These are phyloP conservation scores for Illadopsis cleaveri DNA, from an alignment of 2,113 vertebrate species.

Conservation along the genomic window DNA sequence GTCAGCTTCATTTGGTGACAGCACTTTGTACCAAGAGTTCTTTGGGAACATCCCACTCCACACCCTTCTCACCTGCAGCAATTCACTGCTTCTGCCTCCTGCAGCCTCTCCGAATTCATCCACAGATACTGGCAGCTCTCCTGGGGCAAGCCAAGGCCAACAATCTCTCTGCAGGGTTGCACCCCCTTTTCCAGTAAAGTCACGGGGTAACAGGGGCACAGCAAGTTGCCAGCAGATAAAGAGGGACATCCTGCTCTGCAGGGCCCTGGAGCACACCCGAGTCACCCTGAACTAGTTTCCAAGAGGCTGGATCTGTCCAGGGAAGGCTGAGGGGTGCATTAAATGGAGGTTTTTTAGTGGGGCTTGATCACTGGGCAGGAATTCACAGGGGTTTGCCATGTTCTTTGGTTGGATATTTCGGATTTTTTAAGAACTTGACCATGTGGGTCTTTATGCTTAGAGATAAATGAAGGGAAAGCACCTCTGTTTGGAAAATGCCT, in stretches of 20 bases:
- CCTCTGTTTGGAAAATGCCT: not conserved
- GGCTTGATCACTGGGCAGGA: not conserved
- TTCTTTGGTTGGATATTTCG: not conserved
- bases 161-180: not conserved
- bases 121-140: not conserved
- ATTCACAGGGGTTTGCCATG: not conserved
- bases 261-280: not conserved
- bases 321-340: not conserved
- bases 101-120: not conserved
- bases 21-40: rapidly evolving
- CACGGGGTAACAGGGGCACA: rapidly evolving
- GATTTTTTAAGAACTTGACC: not conserved
- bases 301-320: not conserved
- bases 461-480: not conserved
- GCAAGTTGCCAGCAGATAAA: not conserved
- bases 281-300: not conserved
- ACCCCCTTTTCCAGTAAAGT: not conserved
- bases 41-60: not conserved
- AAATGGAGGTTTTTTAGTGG: rapidly evolving
- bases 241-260: not conserved
- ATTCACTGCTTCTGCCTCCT: not conserved
- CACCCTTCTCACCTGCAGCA: rapidly evolving
- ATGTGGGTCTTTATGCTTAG: not conserved
- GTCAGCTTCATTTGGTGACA: not conserved
- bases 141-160: not conserved